Percentiles rank a stretch among this genome's conserved stretches.
Evolutionary conservation across 2,888 invertebrate species (phyloP).

Genomic region (Drosophila mulleri): DNA sequence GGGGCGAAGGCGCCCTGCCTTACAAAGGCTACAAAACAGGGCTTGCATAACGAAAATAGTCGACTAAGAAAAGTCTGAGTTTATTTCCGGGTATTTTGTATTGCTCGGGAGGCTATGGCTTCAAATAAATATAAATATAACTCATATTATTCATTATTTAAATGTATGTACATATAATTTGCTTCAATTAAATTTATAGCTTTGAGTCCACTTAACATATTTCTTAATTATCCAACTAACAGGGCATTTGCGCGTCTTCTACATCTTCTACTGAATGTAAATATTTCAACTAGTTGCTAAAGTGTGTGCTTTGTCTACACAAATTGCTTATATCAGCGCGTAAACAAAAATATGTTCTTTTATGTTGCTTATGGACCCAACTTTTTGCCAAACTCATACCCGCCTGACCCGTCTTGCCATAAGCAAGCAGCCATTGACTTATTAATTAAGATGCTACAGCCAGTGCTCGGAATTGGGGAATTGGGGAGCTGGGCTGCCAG

Average conservation of each 20-base stretch:
- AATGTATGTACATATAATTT: too few species aligned
- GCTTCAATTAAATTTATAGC: too few species aligned
- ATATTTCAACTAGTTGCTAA: slow-evolving; percentile 20
- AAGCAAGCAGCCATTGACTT: slow-evolving; percentile 68
- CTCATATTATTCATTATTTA: too few species aligned
- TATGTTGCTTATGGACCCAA: slow-evolving; percentile 29
- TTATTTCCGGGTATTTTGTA: too few species aligned
- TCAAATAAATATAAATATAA: too few species aligned
- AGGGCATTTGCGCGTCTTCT: not conserved
- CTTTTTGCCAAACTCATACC: slow-evolving; percentile 10
- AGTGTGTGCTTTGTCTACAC: slow-evolving; percentile 16
- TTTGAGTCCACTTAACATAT: not conserved
- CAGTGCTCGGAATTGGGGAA: slow-evolving; percentile 13
- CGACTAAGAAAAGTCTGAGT: not conserved
- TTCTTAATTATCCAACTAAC: not conserved
- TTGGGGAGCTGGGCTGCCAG: not conserved
- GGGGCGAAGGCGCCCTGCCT: not conserved
- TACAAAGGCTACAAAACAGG: not conserved
- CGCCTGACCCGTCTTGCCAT: slow-evolving; percentile 35
- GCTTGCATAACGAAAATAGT: not conserved
- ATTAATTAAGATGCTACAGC: slow-evolving; percentile 70
- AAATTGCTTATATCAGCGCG: slow-evolving; percentile 26
- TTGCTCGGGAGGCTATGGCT: too few species aligned
- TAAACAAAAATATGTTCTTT: slow-evolving; percentile 19
- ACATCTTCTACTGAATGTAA: not conserved